Base-by-base conservation (phyloP, 2,888 invertebrate species). In the Caenorhabditis drosophilae region DNA sequence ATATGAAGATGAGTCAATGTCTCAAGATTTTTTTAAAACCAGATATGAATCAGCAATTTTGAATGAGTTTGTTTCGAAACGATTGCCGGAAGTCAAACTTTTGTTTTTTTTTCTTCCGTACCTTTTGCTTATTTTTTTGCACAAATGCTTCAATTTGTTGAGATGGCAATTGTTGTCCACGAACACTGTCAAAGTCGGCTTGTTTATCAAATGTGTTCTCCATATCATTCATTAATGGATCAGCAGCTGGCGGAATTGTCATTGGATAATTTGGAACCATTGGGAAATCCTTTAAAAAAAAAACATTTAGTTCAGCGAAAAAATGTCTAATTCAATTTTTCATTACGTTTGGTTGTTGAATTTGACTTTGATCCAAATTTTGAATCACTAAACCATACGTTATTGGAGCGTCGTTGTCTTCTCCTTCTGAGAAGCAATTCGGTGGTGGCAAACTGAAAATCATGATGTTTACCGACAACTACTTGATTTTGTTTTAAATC, bases 121-220 rank as follows among this genome's bases (percentile, higher is more conserved):
- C 76, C 69, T 73, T 73, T 20, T 69, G 54, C 42, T 73, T 72
- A 46, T 76, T 73, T 42, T 68, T 63, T 48, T 61, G 55, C 38
- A 75, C 64, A 53, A 59, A 75, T 38, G 50, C 47, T 42, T 76
- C 74, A 36, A 73, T 70, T 20, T 76, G 70, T 41, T 70, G 63
- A 36, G 60, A 40, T 23, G 63, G 52, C 26, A 74, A 59, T 42
- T 70, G 70, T 44, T 61, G 59, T 6, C 66, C 59, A 27, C 76
- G 52, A 42, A 76, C 67, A 47, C 70, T 71, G 51, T 76, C 72
- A 35, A 60, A 61, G 18, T 67, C 67, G 0, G 54, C 47, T 27
- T 60, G 46, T n/a, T n/a, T n/a, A 45, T 64, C 64, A 20, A 64
- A 58, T 1, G 40, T 25, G 23, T 66, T 66, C 36, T 66, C 64